phyloP scores from a whole-genome alignment of 1,140 invertebrate species.

The Monochamus saltuarius region DNA sequence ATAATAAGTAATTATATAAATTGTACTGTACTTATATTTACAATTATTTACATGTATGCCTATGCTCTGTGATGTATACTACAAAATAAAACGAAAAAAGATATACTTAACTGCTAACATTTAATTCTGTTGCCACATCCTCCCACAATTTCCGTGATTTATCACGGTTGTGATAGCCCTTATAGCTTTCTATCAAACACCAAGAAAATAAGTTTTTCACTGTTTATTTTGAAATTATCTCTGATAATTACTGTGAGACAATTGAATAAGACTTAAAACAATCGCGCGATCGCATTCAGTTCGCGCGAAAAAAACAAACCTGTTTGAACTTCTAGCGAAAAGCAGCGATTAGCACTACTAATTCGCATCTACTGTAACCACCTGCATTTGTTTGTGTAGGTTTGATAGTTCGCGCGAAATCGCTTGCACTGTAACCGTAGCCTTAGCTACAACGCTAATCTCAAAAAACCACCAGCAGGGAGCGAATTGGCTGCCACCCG shows the following conservation, averaged over 20 bases:
- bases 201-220: no score
- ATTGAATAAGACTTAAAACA: constrained; percentile 6
- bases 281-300: constrained; percentile 2
- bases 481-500: no score
- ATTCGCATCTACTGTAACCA: constrained; percentile 17
- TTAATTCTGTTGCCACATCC: not conserved
- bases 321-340: constrained; percentile 10
- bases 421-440: not conserved
- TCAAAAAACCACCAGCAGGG: no score
- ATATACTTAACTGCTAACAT: constrained; percentile 2
- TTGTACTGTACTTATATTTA: constrained; percentile 9
- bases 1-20: constrained; percentile 1
- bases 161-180: constrained; percentile 1
- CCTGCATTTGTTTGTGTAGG: constrained; percentile 20
- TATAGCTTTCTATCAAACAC: not conserved
- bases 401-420: constrained; percentile 19
- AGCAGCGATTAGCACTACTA: constrained; percentile 14
- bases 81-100: constrained; percentile 4
- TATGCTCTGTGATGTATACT: constrained; percentile 15
- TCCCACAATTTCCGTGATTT: constrained; percentile 1
- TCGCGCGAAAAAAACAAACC: constrained; percentile 18
- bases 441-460: no score
- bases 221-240: constrained; percentile 2
- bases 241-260: constrained; percentile 3
- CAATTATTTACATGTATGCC: constrained; percentile 13